Evolutionary conservation across 1,140 invertebrate genomes (phyloP).

Genomic region (Cydia fagiglandana): DNA sequence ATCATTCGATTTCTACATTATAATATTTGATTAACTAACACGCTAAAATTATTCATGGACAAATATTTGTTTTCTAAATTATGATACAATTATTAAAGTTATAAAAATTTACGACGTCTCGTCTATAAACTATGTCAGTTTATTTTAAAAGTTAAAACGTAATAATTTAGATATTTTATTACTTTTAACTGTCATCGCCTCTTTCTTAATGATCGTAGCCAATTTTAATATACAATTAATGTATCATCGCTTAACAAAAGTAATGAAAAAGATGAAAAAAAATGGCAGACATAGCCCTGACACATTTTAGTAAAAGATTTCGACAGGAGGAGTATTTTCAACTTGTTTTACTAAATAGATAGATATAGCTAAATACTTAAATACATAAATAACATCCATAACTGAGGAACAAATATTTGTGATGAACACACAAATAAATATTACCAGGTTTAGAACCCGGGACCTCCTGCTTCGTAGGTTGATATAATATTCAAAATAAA

Average conservation of each 20-base stretch:
- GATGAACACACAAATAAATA: too few species aligned
- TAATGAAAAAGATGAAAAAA: conserved; percentile 3
- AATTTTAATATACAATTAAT: conserved; percentile 7
- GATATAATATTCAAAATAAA: background rate
- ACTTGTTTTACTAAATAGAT: background rate
- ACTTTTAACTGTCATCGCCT: background rate
- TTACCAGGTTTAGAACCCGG: too few species aligned
- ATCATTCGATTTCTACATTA: background rate
- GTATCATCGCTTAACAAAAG: background rate
- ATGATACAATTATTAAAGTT: background rate
- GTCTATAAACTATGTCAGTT: background rate
- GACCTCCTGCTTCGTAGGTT: too few species aligned
- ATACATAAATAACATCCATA: too few species aligned
- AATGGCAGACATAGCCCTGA: background rate
- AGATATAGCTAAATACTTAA: too few species aligned
- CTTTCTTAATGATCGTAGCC: conserved; percentile 6
- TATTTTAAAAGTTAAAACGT: background rate
- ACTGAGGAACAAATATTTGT: too few species aligned
- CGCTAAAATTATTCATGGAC: conserved; percentile 1
- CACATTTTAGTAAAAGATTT: background rate
- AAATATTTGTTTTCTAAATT: conserved; percentile 32
- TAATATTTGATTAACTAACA: conserved; percentile 13
- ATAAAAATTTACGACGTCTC: background rate
- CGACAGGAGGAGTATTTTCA: background rate
- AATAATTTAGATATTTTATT: conserved; percentile 24